Evolutionary conservation across 2,113 vertebrate genomes (phyloP), one percentile per base, ranked within the genome.

Genomic region (Verasper variegatus): DNA sequence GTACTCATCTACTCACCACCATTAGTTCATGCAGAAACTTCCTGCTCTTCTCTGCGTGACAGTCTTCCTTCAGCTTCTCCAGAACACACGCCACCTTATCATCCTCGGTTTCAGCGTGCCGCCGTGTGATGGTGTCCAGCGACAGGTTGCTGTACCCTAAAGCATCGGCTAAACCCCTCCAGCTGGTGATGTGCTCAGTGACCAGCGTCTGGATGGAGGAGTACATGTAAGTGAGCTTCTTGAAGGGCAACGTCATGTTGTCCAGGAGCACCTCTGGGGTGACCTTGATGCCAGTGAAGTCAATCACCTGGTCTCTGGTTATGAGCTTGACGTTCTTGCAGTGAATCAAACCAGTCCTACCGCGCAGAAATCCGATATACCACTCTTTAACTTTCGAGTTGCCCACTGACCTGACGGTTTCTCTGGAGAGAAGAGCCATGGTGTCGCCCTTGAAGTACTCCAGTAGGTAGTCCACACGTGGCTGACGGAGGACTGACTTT

Each of bases 391-490:
- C 91, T 92, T 96, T 99, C n/a, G 91, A 93, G 79, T 98, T 97
- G 13, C 98, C 98, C 18, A 97, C 94, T 55, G 95, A 97, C 91
- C 92, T 96, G n/a, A 99, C 92, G 1, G 95, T 96, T 18, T 96
- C 94, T 90, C 93, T 94, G 21, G 96, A 96, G 45, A 99, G 94
- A 84, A 99, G 93, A 37, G 95, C 97, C 83, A 99, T 91, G 1
- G 95, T 98, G 81, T 99, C 98, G 0, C 98, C 98, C 92, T 97
- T 99, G 85, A 99, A 97, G 91, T 99, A 99, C 74, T 99, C 97
- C 78, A 99, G 89, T 35, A 99, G 95, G 85, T 99, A 98, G 0
- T 97, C 96, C 49, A 96, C 95, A 55, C 94, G 96, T 20, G 91
- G 95, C 89, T 99, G 96, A 70, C 97, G 95, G 64, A 98, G 77